These are phyloP conservation scores for Monopterus albus DNA, from an alignment of 2,113 vertebrate species.

Conservation along the genomic window DNA sequence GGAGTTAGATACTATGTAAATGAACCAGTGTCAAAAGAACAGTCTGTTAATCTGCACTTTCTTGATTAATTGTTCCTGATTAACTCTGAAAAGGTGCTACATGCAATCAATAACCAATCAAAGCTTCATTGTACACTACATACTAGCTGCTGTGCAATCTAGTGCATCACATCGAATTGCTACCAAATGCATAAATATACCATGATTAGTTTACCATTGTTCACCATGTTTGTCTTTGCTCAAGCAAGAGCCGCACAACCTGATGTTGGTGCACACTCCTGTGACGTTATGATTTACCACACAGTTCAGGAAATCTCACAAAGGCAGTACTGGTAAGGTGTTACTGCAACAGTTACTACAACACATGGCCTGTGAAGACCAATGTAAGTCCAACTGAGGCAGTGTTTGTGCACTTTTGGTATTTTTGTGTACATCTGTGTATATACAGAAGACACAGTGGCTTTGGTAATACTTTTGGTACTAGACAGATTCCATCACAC, in stretches of 20 bases:
- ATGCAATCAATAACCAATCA: background rate
- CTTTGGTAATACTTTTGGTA: slow-evolving; percentile 3
- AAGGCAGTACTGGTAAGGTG: background rate
- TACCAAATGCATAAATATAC: no score
- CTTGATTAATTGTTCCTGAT: slow-evolving; percentile 16
- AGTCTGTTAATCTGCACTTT: background rate
- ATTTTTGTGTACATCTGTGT: slow-evolving; percentile 44
- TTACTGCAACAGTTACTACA: background rate
- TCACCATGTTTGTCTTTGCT: background rate
- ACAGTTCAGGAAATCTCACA: background rate
- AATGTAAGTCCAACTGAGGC: background rate
- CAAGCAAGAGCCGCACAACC: no score
- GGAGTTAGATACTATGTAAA: background rate
- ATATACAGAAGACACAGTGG: background rate
- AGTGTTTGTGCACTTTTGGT: background rate
- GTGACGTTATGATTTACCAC: background rate
- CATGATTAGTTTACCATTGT: background rate
- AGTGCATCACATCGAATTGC: background rate
- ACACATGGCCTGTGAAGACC: background rate
- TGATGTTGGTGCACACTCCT: background rate
- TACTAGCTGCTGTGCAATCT: no score
- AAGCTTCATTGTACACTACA: background rate
- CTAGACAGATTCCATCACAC: background rate
- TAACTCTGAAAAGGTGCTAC: slow-evolving; percentile 4
- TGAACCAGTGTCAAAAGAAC: background rate